Percentiles rank a stretch among this genome's conserved stretches.
Conservation (phyloP, 2,797 vertebrate genomes). For the Smutsia gigantea region DNA sequence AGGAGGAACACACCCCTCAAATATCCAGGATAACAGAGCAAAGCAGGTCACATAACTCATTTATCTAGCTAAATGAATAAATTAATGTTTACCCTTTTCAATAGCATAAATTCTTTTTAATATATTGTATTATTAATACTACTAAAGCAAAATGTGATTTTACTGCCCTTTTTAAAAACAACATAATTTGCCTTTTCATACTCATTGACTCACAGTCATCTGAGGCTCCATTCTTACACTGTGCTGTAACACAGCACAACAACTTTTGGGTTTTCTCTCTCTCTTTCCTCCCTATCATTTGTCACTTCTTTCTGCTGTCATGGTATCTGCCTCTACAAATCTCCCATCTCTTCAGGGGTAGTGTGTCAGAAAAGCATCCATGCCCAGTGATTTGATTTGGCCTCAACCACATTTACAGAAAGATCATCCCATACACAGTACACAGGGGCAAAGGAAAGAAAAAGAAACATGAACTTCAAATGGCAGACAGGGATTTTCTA, state of each 20-base stretch:
- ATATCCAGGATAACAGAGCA: conserved; percentile 59
- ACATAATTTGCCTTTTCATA: conserved; percentile 49
- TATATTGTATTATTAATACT: conserved; percentile 24
- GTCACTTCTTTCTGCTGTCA: conserved; percentile 55
- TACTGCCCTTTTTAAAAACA: conserved; percentile 71
- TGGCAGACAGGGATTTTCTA: conserved; percentile 68
- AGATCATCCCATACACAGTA: conserved; percentile 53
- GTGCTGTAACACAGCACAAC: conserved; percentile 25
- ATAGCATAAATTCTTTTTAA: conserved; percentile 61
- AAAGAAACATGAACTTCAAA: conserved; percentile 66
- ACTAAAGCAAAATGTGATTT: conserved; percentile 53
- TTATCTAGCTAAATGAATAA: conserved; percentile 54
- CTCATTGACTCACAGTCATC: not conserved
- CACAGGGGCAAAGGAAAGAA: not conserved
- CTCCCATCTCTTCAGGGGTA: conserved; percentile 16
- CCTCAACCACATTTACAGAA: conserved; percentile 56
- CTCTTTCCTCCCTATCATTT: conserved; percentile 14
- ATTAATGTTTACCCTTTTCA: conserved; percentile 48
- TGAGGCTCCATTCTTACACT: conserved; percentile 5
- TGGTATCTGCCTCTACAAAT: conserved; percentile 35
- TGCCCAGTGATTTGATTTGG: conserved; percentile 50
- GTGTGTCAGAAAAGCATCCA: conserved; percentile 56
- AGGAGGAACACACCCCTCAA: conserved; percentile 57
- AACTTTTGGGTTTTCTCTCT: conserved; percentile 5
- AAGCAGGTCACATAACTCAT: conserved; percentile 56